Evolutionary conservation across 2,113 vertebrate genomes (phyloP).

Genomic region (Cyanocitta stelleri): DNA sequence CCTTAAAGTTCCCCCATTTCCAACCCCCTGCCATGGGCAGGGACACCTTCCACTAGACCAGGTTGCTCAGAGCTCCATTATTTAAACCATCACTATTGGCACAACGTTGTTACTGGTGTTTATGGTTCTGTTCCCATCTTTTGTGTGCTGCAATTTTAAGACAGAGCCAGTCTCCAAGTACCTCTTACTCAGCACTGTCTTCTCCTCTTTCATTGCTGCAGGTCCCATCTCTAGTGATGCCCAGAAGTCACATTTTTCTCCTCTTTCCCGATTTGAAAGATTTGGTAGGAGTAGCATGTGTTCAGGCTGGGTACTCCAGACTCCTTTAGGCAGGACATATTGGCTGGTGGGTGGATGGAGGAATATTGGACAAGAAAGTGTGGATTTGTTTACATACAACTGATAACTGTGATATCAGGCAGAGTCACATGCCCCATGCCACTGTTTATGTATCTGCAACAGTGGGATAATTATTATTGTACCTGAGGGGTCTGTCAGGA

Average conservation of each 20-base stretch:
- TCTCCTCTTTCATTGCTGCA: background rate
- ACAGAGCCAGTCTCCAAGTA: background rate
- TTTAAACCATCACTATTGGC: background rate
- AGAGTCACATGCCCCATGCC: background rate
- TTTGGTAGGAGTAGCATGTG: background rate
- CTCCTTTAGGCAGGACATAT: background rate
- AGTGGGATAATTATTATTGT: background rate
- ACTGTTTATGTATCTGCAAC: background rate
- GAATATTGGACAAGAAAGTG: background rate
- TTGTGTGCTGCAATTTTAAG: background rate
- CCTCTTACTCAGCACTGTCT: background rate
- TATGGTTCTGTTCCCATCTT: background rate
- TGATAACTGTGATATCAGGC: background rate
- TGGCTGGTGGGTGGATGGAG: background rate
- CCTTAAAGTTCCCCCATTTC: background rate
- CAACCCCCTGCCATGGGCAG: background rate
- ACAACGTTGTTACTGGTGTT: rapidly evolving
- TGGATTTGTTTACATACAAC: background rate
- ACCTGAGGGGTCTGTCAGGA: background rate
- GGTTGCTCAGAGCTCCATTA: background rate
- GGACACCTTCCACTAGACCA: background rate
- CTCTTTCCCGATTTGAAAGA: background rate
- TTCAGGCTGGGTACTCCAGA: background rate
- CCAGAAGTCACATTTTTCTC: background rate
- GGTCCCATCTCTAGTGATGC: background rate